Percentiles rank a stretch among this genome's conserved stretches.
phyloP scores from a whole-genome alignment of 2,113 vertebrate species.

The Spizaetus ornatus region DNA sequence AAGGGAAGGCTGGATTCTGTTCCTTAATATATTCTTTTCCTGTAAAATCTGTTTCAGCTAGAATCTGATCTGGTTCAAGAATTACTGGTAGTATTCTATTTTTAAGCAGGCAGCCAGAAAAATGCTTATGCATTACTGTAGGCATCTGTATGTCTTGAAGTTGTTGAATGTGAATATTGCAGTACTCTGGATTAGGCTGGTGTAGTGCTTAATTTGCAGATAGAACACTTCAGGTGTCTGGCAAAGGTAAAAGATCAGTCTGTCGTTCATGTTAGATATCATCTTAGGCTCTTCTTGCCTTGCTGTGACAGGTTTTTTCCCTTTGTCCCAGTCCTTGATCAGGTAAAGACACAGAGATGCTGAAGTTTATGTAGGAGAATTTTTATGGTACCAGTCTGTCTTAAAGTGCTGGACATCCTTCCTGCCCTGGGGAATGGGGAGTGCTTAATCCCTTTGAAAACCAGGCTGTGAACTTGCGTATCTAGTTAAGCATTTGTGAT shows the following conservation, averaged over 20 bases:
- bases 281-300: background rate
- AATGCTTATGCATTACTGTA: accelerated
- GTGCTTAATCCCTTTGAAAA: background rate
- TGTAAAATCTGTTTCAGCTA: background rate
- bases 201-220: background rate
- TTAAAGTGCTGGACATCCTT: background rate
- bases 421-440: accelerated
- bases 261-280: accelerated
- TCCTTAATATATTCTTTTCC: background rate
- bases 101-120: background rate
- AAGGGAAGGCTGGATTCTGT: background rate
- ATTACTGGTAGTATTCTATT: background rate
- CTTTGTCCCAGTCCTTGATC: background rate
- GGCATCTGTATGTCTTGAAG: no score
- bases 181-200: background rate
- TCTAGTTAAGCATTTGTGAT: background rate
- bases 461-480: background rate
- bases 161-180: background rate
- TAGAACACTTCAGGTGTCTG: background rate
- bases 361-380: background rate
- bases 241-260: background rate
- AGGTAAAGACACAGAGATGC: background rate
- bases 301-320: background rate
- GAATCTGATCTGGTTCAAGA: background rate
- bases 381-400: background rate